A percentile compares a stretch with the other conserved stretches of the same genome.
Evolutionary conservation across 2,888 invertebrate species (phyloP).

Genomic region (Noctuana brunneofusca): DNA sequence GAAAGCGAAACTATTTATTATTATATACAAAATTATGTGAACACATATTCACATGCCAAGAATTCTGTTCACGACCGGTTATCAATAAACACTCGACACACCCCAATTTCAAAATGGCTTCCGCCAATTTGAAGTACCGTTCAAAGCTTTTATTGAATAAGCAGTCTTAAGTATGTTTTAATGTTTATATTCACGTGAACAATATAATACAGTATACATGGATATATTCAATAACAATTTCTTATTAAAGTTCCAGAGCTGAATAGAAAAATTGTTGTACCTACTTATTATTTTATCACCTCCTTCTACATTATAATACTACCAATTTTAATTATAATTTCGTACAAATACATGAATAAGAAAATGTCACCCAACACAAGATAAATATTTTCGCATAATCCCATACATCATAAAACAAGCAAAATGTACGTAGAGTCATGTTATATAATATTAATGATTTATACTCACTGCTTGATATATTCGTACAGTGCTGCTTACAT

Average conservation of each 20-base stretch:
- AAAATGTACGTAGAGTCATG: too few relatives aligned
- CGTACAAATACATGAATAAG: too few relatives aligned
- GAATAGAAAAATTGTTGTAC: background rate
- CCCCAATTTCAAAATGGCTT: constrained; percentile 22
- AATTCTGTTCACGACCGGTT: constrained; percentile 19
- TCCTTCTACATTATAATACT: too few relatives aligned
- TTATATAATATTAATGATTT: background rate
- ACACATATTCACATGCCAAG: background rate
- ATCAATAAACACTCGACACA: constrained; percentile 26
- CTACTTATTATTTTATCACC: too few relatives aligned
- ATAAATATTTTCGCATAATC: background rate
- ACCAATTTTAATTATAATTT: too few relatives aligned
- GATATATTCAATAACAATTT: background rate
- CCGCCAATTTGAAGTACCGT: constrained; percentile 14
- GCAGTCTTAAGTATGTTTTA: background rate
- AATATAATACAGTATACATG: background rate
- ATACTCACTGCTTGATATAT: background rate
- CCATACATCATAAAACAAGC: background rate
- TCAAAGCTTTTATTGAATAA: constrained; percentile 26
- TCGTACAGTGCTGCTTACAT: background rate
- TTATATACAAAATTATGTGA: too few relatives aligned
- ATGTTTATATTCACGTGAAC: background rate
- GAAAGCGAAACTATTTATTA: too few relatives aligned
- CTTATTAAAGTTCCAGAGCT: background rate
- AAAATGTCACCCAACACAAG: background rate